These are phyloP conservation scores for Amiota mariae DNA, from an alignment of 2,888 invertebrate species.

Conservation along the genomic window DNA sequence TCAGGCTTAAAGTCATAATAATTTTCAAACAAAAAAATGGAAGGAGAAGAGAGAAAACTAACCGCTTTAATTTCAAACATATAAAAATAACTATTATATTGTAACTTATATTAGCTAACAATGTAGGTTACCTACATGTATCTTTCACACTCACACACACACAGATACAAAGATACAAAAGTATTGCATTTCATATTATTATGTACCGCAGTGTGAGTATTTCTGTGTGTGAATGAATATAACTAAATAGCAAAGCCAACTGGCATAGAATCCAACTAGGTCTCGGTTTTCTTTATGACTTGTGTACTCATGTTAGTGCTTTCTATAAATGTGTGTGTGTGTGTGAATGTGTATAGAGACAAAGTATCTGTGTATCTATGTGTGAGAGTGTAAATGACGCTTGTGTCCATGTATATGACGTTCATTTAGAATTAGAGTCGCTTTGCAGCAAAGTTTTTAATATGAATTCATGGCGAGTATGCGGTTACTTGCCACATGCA, in stretches of 20 bases:
- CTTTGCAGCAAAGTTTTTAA: conserved; percentile 55
- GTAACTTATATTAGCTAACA: conserved; percentile 23
- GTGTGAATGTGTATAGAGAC: background rate
- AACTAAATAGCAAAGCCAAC: conserved; percentile 24
- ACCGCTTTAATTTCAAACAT: conserved; percentile 7
- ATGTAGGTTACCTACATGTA: conserved; percentile 27
- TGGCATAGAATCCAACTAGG: conserved; percentile 20
- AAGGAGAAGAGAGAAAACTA: too few relatives aligned
- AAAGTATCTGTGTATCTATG: background rate
- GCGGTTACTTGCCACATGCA: conserved; percentile 53
- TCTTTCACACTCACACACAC: background rate
- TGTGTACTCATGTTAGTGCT: conserved; percentile 4
- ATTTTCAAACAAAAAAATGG: background rate
- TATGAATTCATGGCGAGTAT: conserved; percentile 56
- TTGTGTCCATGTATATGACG: conserved; percentile 13
- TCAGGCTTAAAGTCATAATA: conserved; percentile 16
- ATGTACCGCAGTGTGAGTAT: background rate
- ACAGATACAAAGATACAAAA: background rate
- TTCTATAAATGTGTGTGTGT: too few relatives aligned
- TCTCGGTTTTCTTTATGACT: conserved; percentile 25
- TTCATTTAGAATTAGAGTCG: conserved; percentile 39
- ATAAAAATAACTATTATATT: conserved; percentile 21
- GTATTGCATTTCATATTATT: conserved; percentile 7
- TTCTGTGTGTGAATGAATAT: background rate
- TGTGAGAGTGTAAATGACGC: conserved; percentile 13